Evolutionary conservation across 2,113 vertebrate species (phyloP).

Genomic region (Tenebrosternarchus preto): DNA sequence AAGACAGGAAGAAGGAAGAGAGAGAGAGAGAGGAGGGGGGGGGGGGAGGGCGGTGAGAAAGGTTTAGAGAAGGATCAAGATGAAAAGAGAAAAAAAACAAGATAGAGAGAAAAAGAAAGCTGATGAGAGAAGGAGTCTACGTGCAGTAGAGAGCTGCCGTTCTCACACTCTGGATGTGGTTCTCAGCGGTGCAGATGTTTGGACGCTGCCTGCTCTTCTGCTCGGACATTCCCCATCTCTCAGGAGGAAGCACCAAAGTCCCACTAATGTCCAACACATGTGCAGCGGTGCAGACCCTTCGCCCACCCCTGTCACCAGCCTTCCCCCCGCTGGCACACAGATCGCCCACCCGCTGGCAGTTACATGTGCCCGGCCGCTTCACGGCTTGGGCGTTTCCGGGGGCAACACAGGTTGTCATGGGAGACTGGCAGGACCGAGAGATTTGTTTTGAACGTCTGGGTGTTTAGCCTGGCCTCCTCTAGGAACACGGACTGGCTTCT

Average conservation of each 20-base stretch:
- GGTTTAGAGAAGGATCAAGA: conserved; percentile 46
- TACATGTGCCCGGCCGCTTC: conserved; percentile 10
- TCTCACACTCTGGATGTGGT: conserved; percentile 73
- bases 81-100: background rate
- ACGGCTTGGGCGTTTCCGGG: conserved; percentile 5
- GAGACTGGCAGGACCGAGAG: background rate
- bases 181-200: conserved; percentile 81
- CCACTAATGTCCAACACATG: conserved; percentile 82
- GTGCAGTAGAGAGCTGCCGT: too few relatives aligned
- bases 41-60: conserved; percentile 20
- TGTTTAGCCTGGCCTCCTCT: background rate
- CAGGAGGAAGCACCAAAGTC: conserved; percentile 76
- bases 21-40: background rate
- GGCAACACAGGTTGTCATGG: background rate
- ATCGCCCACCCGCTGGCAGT: conserved; percentile 31
- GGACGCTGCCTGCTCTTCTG: conserved; percentile 68
- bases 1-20: background rate
- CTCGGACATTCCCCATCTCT: conserved; percentile 76
- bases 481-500: background rate
- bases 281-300: conserved; percentile 62
- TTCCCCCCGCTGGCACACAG: conserved; percentile 64
- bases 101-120: background rate
- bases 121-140: background rate
- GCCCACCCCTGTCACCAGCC: conserved; percentile 49
- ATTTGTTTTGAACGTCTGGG: background rate